These are phyloP conservation scores for Netelia melanura DNA, from an alignment of 2,888 invertebrate genomes.

Conservation along the genomic window DNA sequence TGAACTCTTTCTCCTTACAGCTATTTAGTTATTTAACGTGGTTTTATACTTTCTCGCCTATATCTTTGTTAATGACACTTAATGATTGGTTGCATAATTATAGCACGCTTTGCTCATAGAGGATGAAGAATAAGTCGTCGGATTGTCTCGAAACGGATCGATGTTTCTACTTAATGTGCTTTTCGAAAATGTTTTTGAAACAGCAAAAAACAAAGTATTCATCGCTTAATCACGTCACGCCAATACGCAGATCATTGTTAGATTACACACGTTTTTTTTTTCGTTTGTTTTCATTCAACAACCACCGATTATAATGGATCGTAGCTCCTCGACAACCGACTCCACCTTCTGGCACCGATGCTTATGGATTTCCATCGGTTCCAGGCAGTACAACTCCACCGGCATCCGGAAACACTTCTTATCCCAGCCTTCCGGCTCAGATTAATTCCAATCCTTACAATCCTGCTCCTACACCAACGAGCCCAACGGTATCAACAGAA, in stretches of 20 bases:
- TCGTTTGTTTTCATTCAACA: neutral
- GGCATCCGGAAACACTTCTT: constrained; percentile 55
- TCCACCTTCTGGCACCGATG: constrained; percentile 71
- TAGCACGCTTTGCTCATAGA: constrained; percentile 40
- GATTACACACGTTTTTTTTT: constrained; percentile 8
- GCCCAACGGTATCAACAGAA: constrained; percentile 56
- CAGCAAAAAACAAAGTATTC: constrained; percentile 3
- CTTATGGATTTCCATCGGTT: constrained; percentile 77
- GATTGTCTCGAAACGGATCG: constrained; percentile 13
- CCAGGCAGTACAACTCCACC: constrained; percentile 67
- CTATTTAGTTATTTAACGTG: constrained; percentile 40
- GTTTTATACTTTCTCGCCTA: constrained; percentile 20
- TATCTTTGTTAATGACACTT: constrained; percentile 13
- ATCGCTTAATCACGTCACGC: neutral
- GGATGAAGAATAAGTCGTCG: constrained; percentile 61
- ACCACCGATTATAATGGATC: constrained; percentile 47
- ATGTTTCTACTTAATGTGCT: constrained; percentile 36
- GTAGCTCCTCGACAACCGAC: constrained; percentile 65
- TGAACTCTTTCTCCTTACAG: constrained; percentile 44
- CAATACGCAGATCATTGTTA: constrained; percentile 15
- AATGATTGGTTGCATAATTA: constrained; percentile 42
- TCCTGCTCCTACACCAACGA: constrained; percentile 77
- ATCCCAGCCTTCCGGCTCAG: constrained; percentile 70
- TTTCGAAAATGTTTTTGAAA: neutral
- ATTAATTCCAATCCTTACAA: constrained; percentile 76